A percentile compares a stretch with the other conserved stretches of the same genome.
These are phyloP conservation scores for Chymomyza fuscimana DNA, from an alignment of 2,888 invertebrate species.

Conservation along the genomic window DNA sequence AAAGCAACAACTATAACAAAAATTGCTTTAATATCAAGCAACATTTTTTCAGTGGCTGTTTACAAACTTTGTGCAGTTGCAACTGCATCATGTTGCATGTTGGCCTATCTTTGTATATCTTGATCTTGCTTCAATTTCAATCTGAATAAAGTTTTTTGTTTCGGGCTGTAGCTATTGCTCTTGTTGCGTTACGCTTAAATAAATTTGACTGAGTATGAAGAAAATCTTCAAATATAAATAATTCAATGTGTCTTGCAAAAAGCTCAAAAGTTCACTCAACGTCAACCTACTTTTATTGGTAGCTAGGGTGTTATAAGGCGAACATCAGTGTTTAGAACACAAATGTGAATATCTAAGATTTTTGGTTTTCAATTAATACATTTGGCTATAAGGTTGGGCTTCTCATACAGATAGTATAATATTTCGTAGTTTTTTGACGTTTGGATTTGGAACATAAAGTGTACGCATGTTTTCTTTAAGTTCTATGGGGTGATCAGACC, in stretches of 20 bases:
- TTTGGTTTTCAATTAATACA: no score
- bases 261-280: background rate
- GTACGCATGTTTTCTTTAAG: no score
- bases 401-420: no score
- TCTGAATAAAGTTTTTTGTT: constrained; percentile 36
- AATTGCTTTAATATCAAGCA: constrained; percentile 10
- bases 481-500: no score
- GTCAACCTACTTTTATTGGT: no score
- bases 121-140: constrained; percentile 58
- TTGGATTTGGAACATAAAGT: no score
- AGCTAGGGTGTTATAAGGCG: no score
- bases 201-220: constrained; percentile 32
- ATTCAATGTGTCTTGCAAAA: background rate
- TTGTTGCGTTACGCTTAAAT: constrained; percentile 46
- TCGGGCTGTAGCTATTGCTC: constrained; percentile 30
- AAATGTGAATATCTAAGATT: no score
- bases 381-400: no score
- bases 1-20: background rate
- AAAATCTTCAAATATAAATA: constrained; percentile 1
- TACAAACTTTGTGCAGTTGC: constrained; percentile 9
- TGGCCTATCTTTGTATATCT: constrained; percentile 45
- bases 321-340: no score
- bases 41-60: constrained; percentile 22
- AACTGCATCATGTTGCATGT: constrained; percentile 42
- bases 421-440: no score